phyloP scores from a whole-genome alignment of 2,797 vertebrate genomes.

The Florisuga fusca region DNA sequence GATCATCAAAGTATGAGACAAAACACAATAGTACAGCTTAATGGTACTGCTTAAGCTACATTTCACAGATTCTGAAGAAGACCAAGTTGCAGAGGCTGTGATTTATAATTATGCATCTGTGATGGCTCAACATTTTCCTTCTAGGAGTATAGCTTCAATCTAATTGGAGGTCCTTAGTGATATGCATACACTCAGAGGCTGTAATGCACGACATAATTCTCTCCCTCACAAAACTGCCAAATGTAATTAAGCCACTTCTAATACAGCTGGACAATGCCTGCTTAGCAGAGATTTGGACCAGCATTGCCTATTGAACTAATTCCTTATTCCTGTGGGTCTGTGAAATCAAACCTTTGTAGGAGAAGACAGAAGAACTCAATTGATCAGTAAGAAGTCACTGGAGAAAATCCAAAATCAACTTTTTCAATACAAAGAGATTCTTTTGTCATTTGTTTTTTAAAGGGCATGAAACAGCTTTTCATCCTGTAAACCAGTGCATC shows the following conservation, averaged over 20 bases:
- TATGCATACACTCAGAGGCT: not conserved
- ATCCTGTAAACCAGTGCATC: not conserved
- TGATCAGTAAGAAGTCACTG: not conserved
- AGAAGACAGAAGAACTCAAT: not conserved
- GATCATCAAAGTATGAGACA: not conserved
- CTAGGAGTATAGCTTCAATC: not conserved
- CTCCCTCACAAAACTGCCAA: not conserved
- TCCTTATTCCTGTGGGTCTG: not conserved
- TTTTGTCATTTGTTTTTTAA: not conserved
- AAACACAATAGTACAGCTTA: not conserved
- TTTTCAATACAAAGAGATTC: not conserved
- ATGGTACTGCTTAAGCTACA: not conserved
- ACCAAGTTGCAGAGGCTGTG: not conserved
- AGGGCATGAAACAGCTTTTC: not conserved
- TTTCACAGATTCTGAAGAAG: not conserved
- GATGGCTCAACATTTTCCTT: not conserved
- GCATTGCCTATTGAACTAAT: constrained; percentile 18
- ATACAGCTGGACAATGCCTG: not conserved
- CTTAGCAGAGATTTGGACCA: constrained; percentile 16
- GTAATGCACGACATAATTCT: not conserved
- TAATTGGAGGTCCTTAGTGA: not conserved
- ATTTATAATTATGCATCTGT: not conserved
- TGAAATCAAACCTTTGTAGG: constrained; percentile 7
- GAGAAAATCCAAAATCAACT: not conserved
- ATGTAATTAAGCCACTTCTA: constrained; percentile 21